A percentile compares a stretch with the other conserved stretches of the same genome.
These are phyloP conservation scores for Adelognathus sp. DNA, from an alignment of 2,888 invertebrate genomes.

Conservation along the genomic window DNA sequence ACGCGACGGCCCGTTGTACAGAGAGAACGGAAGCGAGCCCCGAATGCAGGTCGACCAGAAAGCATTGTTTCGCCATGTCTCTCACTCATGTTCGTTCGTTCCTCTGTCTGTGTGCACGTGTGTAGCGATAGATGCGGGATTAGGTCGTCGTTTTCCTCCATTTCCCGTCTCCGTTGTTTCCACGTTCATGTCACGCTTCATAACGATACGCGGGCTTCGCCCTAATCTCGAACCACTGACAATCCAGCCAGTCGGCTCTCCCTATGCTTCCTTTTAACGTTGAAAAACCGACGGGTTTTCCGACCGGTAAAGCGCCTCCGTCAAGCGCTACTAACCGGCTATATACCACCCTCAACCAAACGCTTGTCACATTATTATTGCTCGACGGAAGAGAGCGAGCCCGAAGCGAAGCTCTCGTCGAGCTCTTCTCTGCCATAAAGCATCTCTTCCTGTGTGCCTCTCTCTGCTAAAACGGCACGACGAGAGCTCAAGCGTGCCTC, in stretches of 20 bases:
- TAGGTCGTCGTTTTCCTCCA: slow-evolving; percentile 50
- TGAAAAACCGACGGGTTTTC: slow-evolving; percentile 34
- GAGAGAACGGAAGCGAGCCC: slow-evolving; percentile 54
- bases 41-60: slow-evolving; percentile 63
- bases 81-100: slow-evolving; percentile 30
- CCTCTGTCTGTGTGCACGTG: too few species aligned
- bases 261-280: slow-evolving; percentile 45
- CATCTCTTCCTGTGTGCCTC: not conserved
- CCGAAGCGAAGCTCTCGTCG: slow-evolving; percentile 33
- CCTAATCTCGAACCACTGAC: slow-evolving; percentile 49
- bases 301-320: slow-evolving; percentile 19
- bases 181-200: slow-evolving; percentile 21
- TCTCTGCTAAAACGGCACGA: not conserved
- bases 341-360: not conserved
- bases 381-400: slow-evolving; percentile 40
- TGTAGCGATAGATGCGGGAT: slow-evolving; percentile 50
- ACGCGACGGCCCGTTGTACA: slow-evolving; percentile 41
- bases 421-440: not conserved
- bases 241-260: too few species aligned
- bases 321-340: slow-evolving; percentile 19
- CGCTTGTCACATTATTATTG: slow-evolving; percentile 45
- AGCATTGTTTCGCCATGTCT: slow-evolving; percentile 55
- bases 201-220: slow-evolving; percentile 46
- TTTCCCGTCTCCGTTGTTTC: slow-evolving; percentile 11
- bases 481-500: slow-evolving; percentile 26